Evolutionary conservation across 2,113 vertebrate species (phyloP).

Genomic region (Erythrocercus mccallii): DNA sequence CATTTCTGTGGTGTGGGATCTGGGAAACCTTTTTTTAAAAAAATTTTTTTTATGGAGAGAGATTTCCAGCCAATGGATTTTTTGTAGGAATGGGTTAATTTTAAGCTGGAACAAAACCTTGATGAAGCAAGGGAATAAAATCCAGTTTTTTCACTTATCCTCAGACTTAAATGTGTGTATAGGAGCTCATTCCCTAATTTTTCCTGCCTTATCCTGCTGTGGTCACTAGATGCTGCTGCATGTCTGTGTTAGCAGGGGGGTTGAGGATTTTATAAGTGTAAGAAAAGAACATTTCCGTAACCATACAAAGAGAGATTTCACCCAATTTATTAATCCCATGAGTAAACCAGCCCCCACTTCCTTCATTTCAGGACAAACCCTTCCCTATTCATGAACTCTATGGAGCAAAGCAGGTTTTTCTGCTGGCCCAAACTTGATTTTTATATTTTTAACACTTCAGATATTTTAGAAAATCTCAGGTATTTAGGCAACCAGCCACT

Average conservation of each 20-base stretch:
- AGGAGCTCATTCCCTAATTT: not conserved
- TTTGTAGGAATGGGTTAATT: not conserved
- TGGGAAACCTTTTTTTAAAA: too few relatives aligned
- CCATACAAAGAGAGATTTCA: not conserved
- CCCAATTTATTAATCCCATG: not conserved
- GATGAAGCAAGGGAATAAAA: not conserved
- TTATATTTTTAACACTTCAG: not conserved
- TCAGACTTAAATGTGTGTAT: rapidly evolving
- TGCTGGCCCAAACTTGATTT: not conserved
- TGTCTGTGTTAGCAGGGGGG: not conserved
- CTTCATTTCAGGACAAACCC: not conserved
- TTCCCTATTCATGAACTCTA: not conserved
- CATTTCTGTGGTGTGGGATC: not conserved
- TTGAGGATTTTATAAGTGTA: not conserved
- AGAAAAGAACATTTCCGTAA: not conserved
- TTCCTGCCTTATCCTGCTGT: not conserved
- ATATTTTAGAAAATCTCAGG: not conserved
- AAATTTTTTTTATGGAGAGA: not conserved
- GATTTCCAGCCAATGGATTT: not conserved
- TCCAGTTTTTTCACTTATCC: rapidly evolving
- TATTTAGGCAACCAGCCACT: not conserved
- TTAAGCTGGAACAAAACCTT: not conserved
- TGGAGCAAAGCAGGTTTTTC: not conserved
- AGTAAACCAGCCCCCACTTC: not conserved
- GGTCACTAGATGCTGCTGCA: constrained; percentile 69